These are phyloP conservation scores for Liparis tanakae DNA, from an alignment of 2,797 vertebrate species.

Conservation along the genomic window DNA sequence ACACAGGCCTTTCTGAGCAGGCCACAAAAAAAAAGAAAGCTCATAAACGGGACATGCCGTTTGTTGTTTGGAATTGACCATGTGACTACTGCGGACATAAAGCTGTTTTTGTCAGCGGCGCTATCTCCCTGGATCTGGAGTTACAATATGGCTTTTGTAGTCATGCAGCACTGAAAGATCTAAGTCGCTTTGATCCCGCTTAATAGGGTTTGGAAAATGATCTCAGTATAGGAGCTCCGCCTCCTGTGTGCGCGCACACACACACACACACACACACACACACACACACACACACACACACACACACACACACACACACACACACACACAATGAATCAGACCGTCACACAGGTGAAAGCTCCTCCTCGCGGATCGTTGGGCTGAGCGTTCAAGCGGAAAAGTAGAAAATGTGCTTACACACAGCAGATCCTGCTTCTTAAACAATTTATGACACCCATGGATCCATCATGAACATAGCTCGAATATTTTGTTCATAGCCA, in stretches of 20 bases:
- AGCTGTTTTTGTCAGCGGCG: constrained; percentile 78
- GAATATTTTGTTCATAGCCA: constrained; percentile 42
- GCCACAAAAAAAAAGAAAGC: constrained; percentile 46
- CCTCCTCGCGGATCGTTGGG: constrained; percentile 61
- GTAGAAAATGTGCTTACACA: constrained; percentile 58
- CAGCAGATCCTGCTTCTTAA: constrained; percentile 24
- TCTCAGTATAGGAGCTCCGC: constrained; percentile 76
- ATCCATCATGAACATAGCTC: constrained; percentile 19
- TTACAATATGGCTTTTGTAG: constrained; percentile 87
- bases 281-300: constrained; percentile 48
- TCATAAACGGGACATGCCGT: constrained; percentile 73
- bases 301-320: constrained; percentile 57
- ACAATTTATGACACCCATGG: background rate
- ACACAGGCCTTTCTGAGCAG: constrained; percentile 48
- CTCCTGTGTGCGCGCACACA: constrained; percentile 33
- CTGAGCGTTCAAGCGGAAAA: constrained; percentile 70
- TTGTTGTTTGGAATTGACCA: constrained; percentile 73
- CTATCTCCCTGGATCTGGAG: constrained; percentile 76
- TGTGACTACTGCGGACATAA: constrained; percentile 81
- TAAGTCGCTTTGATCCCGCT: constrained; percentile 84
- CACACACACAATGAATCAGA: constrained; percentile 61
- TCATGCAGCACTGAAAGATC: constrained; percentile 78
- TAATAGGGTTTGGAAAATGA: constrained; percentile 87
- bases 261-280: constrained; percentile 29
- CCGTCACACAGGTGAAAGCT: constrained; percentile 72